Evolutionary conservation across 2,797 vertebrate species (phyloP), one percentile per base, ranked within the genome.

Genomic region (Champsocephalus gunnari): DNA sequence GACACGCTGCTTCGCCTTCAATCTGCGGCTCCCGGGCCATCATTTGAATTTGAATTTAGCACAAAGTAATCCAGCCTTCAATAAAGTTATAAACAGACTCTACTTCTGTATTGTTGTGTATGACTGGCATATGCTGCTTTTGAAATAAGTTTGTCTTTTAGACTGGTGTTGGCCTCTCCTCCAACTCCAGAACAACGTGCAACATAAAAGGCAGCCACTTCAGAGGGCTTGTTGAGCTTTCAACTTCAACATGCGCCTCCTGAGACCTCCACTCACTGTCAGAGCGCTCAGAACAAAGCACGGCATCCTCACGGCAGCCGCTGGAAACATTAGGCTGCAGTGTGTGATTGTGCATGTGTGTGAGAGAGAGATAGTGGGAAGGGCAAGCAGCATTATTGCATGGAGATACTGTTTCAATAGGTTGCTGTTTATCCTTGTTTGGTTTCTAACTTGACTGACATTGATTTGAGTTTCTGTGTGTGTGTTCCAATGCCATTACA

Each of bases 121-220:
- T 50, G 66, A 85, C 73, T 82, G 87, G 60, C 82, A 77, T 64
- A 56, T 3, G 2, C 66, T 73, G 73, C 58, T 82, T 88, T 89
- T 84, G 79, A 88, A 83, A 91, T 19, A 82, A 71, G 61, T 82
- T 80, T 65, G 75, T 86, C 61, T 83, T 67, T 83, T 75, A 73
- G 81, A 77, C 71, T 87, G 45, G 77, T 56, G 76, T 67, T 84
- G 80, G 62, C 65, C 66, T 73, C 71, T 86, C 82, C 79, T 84
- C 49, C 75, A 76, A 82, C 86, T 71, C 79, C 72, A 75, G 81
- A 84, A 87, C 75, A 88, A 82, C 82, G 81, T 84, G 89, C 83
- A 89, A 90, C 92, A 93, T 92, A 67, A 93, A 93, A 93, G 92
- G 71, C 55, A 78, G 88, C 92, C 93, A 92, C 92, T 93, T 93